Base-by-base conservation (phyloP, 2,888 invertebrate genomes). In the Hypselothyrea guttata region DNA sequence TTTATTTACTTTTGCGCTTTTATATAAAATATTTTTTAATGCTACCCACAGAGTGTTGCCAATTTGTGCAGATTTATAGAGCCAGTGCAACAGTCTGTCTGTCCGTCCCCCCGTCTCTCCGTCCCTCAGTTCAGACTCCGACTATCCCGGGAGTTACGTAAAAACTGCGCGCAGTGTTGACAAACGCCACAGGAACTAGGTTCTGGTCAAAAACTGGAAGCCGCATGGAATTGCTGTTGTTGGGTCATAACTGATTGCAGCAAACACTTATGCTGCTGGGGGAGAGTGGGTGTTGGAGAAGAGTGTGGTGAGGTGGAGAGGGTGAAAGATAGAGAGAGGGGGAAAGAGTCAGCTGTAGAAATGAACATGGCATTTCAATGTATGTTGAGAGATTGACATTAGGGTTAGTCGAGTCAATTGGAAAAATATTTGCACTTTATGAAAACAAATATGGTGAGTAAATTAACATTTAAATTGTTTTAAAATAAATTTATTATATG, bases 41-140 rank as follows among this genome's bases (percentile, higher is more conserved):
- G 77, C 84, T 63, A 84, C 84, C 72, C 70, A 57, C 84, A 81
- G 84, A 86, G 81, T 77, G 84, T 72, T 79, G 86, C 87, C 87
- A 86, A 86, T 85, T 84, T 86, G 79, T 84, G 73, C 82, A 81
- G 86, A 84, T 84, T 84, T 84, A 84, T 86, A 75, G 71, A 73
- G 69, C 48, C 46, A 53, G 52, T 57, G 53, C 58, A 61, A 53
- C 63, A 35, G 35, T 5, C 30, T 47, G 38, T 30, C 30, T 47
- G 11, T 33, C 53, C 38, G n/a, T 13, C 1, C 18, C 11, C 7
- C 1, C 8, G 5, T 33, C 9, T 7, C 9, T n/a, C 4, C 18
- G 7, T 13, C 12, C 11, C 4, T 7, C 18, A 33, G 28, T 37
- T 33, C 47, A 22, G 22, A 22, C 11, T 1, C 3, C 7, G 11